Evolutionary conservation across 2,888 invertebrate genomes (phyloP), one percentile per base, ranked within the genome.

Genomic region (Muschampia plurimacula): DNA sequence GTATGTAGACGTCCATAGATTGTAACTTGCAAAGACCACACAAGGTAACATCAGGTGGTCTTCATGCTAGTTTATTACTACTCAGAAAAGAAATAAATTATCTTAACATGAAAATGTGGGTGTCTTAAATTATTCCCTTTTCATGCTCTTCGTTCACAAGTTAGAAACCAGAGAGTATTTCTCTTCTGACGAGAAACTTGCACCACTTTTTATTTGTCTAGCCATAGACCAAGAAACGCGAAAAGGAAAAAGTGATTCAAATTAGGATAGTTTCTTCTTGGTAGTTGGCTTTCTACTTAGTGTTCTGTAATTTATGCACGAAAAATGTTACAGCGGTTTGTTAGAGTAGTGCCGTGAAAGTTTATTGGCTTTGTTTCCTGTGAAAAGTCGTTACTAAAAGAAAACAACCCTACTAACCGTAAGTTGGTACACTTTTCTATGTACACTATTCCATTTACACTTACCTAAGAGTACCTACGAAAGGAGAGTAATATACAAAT

Each of bases 201-300:
- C 39, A 72, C 67, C 52, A 8, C 62, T 63, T 62, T 67, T 66
- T 60, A 67, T 46, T 67, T 67, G 72, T 39, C 62, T 66, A 39
- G 63, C 39, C 62, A 63, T 67, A 63, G 62, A 57, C n/a, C 36
- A 52, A 73, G 59, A 67, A 66, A 68, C 59, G 59, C 64, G 59
- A 67, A 64, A 67, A 67, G 49, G 63, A 68, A 71, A 65, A 68
- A 64, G 46, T 64, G 67, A 67, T 68, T 74, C 55, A 72, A 72
- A 72, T 72, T 69, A 74, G 60, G 60, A 60, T 36, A 67, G 67
- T 39, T 63, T 41, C 66, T 67, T 67, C 46, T 66, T 66, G 15
- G 64, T 71, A 71, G 22, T 52, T 52, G 52, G 39, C 57, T 36
- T 60, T 32, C 32, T 60, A 36, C 71, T 71, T 60, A 65, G 65